phyloP scores from a whole-genome alignment of 2,113 vertebrate genomes.

The Physeter macrocephalus region DNA sequence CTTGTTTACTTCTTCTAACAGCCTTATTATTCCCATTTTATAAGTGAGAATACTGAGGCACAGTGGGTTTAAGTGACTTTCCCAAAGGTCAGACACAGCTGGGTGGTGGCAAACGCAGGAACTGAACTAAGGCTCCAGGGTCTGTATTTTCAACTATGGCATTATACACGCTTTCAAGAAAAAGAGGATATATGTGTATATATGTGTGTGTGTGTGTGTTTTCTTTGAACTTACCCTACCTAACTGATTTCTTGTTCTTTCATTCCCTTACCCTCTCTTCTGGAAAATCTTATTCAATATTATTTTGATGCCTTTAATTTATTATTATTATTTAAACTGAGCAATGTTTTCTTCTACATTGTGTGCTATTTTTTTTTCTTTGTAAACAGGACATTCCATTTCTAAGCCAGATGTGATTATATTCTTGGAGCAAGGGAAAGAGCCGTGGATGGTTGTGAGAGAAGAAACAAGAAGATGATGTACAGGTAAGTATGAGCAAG shows the following conservation, averaged over 20 bases:
- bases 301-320: not conserved
- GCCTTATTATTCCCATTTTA: not conserved
- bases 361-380: not conserved
- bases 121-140: not conserved
- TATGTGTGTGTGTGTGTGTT: too few relatives aligned
- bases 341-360: not conserved
- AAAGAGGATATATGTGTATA: not conserved
- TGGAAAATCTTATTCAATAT: not conserved
- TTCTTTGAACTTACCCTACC: not conserved
- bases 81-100: not conserved
- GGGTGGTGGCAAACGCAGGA: not conserved
- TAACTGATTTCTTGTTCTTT: not conserved
- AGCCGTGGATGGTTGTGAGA: slow-evolving; percentile 1
- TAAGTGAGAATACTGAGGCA: not conserved
- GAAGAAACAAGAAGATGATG: not conserved
- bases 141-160: not conserved
- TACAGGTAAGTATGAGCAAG: not conserved
- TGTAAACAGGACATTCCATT: not conserved
- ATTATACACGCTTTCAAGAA: not conserved
- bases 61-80: not conserved
- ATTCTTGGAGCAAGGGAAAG: not conserved
- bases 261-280: not conserved
- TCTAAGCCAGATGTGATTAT: slow-evolving; percentile 30
- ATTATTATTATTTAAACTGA: not conserved
- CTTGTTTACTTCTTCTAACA: not conserved